phyloP scores from a whole-genome alignment of 2,113 vertebrate genomes.

The Notechis scutatus region DNA sequence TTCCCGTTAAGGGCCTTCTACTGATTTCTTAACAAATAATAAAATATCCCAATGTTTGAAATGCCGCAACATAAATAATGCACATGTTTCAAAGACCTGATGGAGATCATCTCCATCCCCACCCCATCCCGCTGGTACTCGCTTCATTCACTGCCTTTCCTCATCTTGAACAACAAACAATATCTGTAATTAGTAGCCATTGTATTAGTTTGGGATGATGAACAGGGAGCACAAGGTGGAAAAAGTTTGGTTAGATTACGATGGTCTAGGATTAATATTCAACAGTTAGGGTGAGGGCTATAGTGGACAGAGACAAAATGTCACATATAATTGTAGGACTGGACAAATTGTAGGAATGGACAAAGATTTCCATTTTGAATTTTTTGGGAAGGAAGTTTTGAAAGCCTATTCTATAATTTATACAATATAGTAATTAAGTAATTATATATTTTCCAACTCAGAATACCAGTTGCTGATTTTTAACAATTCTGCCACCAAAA shows the following conservation, averaged over 20 bases:
- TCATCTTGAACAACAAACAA: not conserved
- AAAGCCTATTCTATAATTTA: not conserved
- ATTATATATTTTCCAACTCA: not conserved
- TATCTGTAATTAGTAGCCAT: not conserved
- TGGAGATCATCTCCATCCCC: not conserved
- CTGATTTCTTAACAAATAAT: not conserved
- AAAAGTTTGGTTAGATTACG: not conserved
- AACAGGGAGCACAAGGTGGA: not conserved
- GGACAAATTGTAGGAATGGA: too few relatives aligned
- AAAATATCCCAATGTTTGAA: not conserved
- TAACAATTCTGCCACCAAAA: not conserved
- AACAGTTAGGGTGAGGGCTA: not conserved
- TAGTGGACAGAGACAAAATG: not conserved
- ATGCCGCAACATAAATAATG: slow-evolving; percentile 19
- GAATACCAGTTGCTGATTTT: not conserved
- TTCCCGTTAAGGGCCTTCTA: slow-evolving; percentile 2
- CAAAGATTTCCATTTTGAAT: not conserved
- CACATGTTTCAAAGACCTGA: not conserved
- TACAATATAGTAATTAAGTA: not conserved
- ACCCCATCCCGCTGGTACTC: not conserved
- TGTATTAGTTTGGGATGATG: not conserved
- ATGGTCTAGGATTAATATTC: not conserved
- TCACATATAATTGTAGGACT: not conserved
- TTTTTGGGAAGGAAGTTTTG: not conserved
- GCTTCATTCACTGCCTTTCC: not conserved